Percentiles rank a stretch among this genome's conserved stretches.
These are phyloP conservation scores for Spodoptera exigua DNA, from an alignment of 2,888 invertebrate genomes.

Conservation along the genomic window DNA sequence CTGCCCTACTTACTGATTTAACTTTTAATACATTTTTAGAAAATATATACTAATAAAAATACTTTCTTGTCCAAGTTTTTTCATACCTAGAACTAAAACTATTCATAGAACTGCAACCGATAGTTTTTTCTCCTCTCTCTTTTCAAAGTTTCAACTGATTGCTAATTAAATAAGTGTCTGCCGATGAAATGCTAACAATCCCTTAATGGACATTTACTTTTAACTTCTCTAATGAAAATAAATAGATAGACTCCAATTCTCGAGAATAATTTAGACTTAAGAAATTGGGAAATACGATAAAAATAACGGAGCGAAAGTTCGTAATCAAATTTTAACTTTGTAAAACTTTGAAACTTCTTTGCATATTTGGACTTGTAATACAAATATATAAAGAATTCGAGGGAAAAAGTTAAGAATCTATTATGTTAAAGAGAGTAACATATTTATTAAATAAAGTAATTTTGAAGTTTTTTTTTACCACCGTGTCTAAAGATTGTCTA, in stretches of 20 bases:
- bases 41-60: too few species aligned
- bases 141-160: conserved; percentile 24
- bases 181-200: conserved; percentile 35
- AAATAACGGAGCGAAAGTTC: conserved; percentile 45
- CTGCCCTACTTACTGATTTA: conserved; percentile 25
- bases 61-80: conserved; percentile 35
- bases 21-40: conserved; percentile 47
- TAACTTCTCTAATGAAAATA: conserved; percentile 43
- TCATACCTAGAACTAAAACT: conserved; percentile 40
- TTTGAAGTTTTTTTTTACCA: too few species aligned
- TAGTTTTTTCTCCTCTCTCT: conserved; percentile 13
- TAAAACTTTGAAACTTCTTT: conserved; percentile 40
- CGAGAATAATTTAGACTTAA: conserved; percentile 36
- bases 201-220: conserved; percentile 34
- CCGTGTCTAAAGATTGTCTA: too few species aligned
- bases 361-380: conserved; percentile 43
- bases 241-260: conserved; percentile 36
- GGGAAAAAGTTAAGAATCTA: conserved; percentile 21
- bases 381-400: conserved; percentile 41
- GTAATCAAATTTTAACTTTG: conserved; percentile 50
- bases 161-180: conserved; percentile 36
- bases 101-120: conserved; percentile 41
- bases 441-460: too few species aligned
- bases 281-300: conserved; percentile 46
- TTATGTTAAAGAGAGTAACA: conserved; percentile 10